A percentile compares a stretch with the other conserved stretches of the same genome.
phyloP scores from a whole-genome alignment of 2,113 vertebrate species.

The Xyliphius kryptos region DNA sequence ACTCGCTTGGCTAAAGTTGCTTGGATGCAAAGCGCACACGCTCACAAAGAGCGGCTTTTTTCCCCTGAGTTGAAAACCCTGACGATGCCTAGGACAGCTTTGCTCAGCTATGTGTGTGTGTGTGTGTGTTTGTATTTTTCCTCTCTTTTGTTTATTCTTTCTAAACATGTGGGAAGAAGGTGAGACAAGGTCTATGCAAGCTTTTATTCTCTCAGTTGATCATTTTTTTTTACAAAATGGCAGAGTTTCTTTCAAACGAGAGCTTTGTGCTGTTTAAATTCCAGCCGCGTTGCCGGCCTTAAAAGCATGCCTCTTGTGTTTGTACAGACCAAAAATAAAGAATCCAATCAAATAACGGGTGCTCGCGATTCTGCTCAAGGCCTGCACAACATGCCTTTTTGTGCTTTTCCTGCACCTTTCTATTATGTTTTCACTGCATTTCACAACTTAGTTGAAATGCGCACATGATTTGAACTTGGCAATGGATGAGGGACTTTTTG shows the following conservation, averaged over 20 bases:
- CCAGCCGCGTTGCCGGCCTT: slow-evolving; percentile 58
- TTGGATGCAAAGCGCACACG: slow-evolving; percentile 18
- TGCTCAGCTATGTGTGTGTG: neutral
- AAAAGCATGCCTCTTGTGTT: slow-evolving; percentile 30
- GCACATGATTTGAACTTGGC: slow-evolving; percentile 37
- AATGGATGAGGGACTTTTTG: slow-evolving; percentile 21
- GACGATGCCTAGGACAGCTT: neutral
- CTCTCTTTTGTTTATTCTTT: neutral
- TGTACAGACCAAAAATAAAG: slow-evolving; percentile 27
- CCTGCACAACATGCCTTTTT: slow-evolving; percentile 29
- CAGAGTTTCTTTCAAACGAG: slow-evolving; percentile 57
- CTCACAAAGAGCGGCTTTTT: slow-evolving; percentile 18
- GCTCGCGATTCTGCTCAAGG: slow-evolving; percentile 38
- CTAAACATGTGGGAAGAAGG: slow-evolving; percentile 18
- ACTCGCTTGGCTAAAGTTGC: slow-evolving; percentile 32
- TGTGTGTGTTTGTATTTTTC: neutral
- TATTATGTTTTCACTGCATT: slow-evolving; percentile 5
- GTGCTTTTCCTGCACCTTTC: slow-evolving; percentile 15
- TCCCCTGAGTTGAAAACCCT: slow-evolving; percentile 6
- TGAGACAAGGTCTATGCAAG: neutral
- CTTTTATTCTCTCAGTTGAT: slow-evolving; percentile 44
- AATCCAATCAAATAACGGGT: slow-evolving; percentile 42
- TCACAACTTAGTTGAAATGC: slow-evolving; percentile 24
- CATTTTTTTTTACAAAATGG: slow-evolving; percentile 54
- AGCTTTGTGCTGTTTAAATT: slow-evolving; percentile 76